A percentile compares a stretch with the other conserved stretches of the same genome.
These are phyloP conservation scores for Sebastes elongatus DNA, from an alignment of 2,797 vertebrate genomes.

Conservation along the genomic window DNA sequence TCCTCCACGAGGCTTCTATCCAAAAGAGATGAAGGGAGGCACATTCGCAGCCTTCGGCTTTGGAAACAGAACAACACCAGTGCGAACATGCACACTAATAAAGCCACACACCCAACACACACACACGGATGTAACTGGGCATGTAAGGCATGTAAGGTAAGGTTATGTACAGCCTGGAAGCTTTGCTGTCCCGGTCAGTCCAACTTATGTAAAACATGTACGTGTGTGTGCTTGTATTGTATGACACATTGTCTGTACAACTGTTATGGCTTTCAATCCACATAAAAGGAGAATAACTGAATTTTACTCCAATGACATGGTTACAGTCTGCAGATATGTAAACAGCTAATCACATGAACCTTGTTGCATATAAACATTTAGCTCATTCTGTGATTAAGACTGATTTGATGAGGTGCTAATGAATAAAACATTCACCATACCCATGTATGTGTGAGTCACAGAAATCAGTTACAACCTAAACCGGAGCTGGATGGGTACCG, in stretches of 20 bases:
- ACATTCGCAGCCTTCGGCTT: neutral
- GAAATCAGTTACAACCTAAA: constrained; percentile 20
- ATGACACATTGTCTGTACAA: neutral
- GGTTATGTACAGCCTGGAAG: neutral
- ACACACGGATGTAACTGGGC: neutral
- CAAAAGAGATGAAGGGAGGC: neutral
- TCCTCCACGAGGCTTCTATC: neutral
- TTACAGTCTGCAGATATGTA: neutral
- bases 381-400: constrained; percentile 28
- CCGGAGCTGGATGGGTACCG: neutral
- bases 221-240: neutral
- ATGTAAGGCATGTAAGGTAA: neutral
- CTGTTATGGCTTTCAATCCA: neutral
- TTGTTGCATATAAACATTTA: constrained; percentile 36
- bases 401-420: constrained; percentile 32
- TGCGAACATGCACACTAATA: neutral
- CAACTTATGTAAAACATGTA: neutral
- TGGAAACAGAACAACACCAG: neutral
- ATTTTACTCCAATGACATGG: constrained; percentile 9
- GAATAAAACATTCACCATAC: constrained; percentile 33
- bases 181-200: neutral
- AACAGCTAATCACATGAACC: constrained; percentile 28
- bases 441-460: constrained; percentile 6
- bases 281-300: neutral
- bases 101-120: neutral